Percentiles rank a stretch among this genome's conserved stretches.
Conservation (phyloP, 2,113 vertebrate genomes). For the Sprattus sprattus region DNA sequence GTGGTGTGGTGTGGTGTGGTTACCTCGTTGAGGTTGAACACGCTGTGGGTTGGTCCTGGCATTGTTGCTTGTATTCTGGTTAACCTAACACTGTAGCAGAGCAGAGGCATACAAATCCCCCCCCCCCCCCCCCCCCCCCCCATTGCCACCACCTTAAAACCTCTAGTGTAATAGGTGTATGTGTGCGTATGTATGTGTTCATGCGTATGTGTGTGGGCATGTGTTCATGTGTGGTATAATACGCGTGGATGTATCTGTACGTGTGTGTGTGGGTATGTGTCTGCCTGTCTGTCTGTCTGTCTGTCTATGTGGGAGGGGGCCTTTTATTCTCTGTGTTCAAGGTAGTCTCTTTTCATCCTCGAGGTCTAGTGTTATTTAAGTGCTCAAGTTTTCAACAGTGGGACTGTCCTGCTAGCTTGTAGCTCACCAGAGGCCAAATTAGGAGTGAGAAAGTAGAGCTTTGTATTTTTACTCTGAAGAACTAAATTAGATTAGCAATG, state of each 20-base stretch:
- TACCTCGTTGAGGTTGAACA: constrained; percentile 36
- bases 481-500: not conserved
- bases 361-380: not conserved
- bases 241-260: no score
- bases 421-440: not conserved
- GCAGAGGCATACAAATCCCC: not conserved
- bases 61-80: not conserved
- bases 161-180: no score
- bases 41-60: constrained; percentile 37
- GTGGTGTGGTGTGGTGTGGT: constrained; percentile 58
- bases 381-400: not conserved
- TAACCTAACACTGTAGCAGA: not conserved
- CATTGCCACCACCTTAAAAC: no score
- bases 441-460: not conserved
- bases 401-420: not conserved
- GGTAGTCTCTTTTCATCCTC: no score
- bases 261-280: no score
- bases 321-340: not conserved
- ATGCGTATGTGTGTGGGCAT: no score
- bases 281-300: not conserved
- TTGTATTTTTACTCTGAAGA: not conserved
- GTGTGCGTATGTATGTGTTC: no score
- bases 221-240: no score
- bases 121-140: no score
- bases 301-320: constrained; percentile 8